These are phyloP conservation scores for Nasonia oneida DNA, from an alignment of 2,888 invertebrate genomes.

Conservation along the genomic window DNA sequence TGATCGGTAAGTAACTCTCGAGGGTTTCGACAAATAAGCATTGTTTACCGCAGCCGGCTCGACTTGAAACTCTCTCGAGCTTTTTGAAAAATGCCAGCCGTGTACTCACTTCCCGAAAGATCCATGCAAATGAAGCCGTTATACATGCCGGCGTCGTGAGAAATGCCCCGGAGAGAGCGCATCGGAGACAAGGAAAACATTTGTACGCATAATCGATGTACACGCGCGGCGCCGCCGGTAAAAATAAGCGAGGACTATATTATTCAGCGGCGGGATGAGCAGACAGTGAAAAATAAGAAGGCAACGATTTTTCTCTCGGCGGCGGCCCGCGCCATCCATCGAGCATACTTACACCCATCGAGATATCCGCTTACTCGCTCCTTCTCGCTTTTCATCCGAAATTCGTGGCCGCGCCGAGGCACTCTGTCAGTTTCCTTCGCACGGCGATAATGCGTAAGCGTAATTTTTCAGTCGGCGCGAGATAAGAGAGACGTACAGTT, in stretches of 20 bases:
- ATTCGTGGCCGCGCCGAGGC: conserved; percentile 26
- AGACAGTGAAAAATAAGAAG: conserved; percentile 11
- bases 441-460: conserved; percentile 12
- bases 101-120: neutral
- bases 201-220: conserved; percentile 26
- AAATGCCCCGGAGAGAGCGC: neutral
- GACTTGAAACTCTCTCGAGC: neutral
- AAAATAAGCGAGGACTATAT: conserved; percentile 27
- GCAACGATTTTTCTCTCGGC: conserved; percentile 48
- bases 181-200: neutral
- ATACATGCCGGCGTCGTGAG: conserved; percentile 20
- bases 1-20: conserved; percentile 48
- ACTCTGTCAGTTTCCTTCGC: conserved; percentile 27
- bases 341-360: neutral
- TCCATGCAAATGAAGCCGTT: conserved; percentile 2
- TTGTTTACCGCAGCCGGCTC: neutral
- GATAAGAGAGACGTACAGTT: neutral
- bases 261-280: neutral
- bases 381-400: conserved; percentile 43
- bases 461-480: conserved; percentile 36
- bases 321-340: conserved; percentile 40
- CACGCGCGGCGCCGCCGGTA: neutral
- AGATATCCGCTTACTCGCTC: conserved; percentile 46
- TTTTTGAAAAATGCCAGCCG: neutral
- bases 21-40: conserved; percentile 51